phyloP scores from a whole-genome alignment of 2,888 invertebrate genomes.

The Lissocephala sabroskyi region DNA sequence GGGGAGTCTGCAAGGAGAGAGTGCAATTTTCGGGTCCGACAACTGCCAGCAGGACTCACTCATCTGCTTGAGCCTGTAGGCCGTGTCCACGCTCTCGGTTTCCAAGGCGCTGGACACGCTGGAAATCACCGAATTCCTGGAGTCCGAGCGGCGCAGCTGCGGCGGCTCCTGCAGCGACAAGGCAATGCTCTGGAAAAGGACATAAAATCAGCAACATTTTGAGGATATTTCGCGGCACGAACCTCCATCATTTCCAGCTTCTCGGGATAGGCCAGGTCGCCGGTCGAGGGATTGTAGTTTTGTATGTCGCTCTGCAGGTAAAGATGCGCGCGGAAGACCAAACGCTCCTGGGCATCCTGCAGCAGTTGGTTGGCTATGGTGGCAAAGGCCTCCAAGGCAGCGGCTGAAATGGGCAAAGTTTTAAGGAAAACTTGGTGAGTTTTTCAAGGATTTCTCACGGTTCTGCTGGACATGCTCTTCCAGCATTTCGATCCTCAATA shows the following conservation, averaged over 20 bases:
- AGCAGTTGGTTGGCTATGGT: constrained; percentile 85
- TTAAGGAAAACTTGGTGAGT: too few species aligned
- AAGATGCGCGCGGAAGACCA: constrained; percentile 95
- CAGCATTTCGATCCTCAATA: constrained; percentile 91
- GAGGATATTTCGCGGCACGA: too few species aligned
- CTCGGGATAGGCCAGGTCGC: constrained; percentile 98
- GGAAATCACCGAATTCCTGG: constrained; percentile 80
- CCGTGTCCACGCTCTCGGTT: constrained; percentile 76
- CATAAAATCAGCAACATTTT: too few species aligned
- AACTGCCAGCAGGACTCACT: too few species aligned
- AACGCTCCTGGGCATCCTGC: constrained; percentile 95
- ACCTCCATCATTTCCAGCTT: constrained; percentile 98
- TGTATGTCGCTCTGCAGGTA: constrained; percentile 94
- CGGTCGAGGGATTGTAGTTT: constrained; percentile 89
- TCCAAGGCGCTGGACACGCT: constrained; percentile 80
- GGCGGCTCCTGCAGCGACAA: constrained; percentile 77
- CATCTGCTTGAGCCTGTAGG: constrained; percentile 64
- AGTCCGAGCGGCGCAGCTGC: constrained; percentile 77
- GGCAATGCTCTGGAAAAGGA: constrained; percentile 78
- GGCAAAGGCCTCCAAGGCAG: constrained; percentile 84
- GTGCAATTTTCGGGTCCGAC: too few species aligned
- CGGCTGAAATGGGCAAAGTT: constrained; percentile 71
- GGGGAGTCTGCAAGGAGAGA: constrained; percentile 78
- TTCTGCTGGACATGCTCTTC: constrained; percentile 91
- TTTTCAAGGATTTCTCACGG: constrained; percentile 76